phyloP scores from a whole-genome alignment of 2,113 vertebrate genomes.

The Reinhardtius hippoglossoides region DNA sequence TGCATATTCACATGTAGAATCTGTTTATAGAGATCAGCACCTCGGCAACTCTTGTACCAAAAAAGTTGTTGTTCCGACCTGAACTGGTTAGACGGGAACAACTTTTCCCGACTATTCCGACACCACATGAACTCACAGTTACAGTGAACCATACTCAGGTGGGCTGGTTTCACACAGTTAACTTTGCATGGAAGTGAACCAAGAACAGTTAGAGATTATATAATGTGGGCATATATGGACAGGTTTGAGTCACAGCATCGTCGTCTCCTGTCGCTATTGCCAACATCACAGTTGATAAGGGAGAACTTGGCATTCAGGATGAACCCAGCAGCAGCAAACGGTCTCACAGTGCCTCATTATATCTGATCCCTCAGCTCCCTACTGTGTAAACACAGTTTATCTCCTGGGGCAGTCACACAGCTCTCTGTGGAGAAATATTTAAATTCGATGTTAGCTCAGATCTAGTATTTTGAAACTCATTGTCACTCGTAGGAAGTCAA shows the following conservation, averaged over 20 bases:
- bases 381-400: conserved; percentile 10
- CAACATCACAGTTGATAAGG: conserved; percentile 18
- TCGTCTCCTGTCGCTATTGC: conserved; percentile 15
- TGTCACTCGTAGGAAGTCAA: neutral
- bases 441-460: neutral
- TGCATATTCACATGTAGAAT: too few relatives aligned
- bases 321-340: conserved; percentile 22
- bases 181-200: conserved; percentile 17
- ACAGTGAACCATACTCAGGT: neutral
- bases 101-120: neutral
- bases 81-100: too few relatives aligned
- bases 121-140: neutral
- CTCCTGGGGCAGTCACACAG: neutral
- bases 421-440: conserved; percentile 18
- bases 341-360: conserved; percentile 24
- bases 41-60: too few relatives aligned
- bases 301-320: conserved; percentile 37
- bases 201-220: conserved; percentile 19
- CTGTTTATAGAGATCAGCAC: too few relatives aligned
- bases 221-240: conserved; percentile 34
- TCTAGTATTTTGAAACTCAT: neutral
- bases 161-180: conserved; percentile 5
- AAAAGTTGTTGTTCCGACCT: too few relatives aligned
- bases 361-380: conserved; percentile 14
- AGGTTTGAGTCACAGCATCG: conserved; percentile 6